Base-by-base conservation (phyloP, 1,140 invertebrate genomes). In the Papilio aristodemus region DNA sequence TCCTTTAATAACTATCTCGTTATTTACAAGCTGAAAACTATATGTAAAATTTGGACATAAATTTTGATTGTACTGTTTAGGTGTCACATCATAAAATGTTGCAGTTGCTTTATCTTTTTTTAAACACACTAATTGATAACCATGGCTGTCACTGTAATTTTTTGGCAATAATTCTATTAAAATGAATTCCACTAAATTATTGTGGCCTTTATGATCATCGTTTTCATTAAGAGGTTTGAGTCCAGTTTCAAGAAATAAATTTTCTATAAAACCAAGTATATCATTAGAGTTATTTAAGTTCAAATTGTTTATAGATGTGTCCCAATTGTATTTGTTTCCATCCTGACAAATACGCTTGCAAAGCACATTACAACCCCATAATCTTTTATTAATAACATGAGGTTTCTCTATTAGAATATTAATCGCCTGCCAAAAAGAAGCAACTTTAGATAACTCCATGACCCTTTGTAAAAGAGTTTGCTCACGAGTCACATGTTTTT, bases 361-460 rank as follows among this genome's bases (percentile, higher is more conserved):
- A 68, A 82, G 73, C 27, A 80, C 60, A 71, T 82, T 88, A 62
- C 71, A 77, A 13, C 87, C 87, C 89, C 89, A 91, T 71, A 89
- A 72, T 46, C 85, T 81, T 72, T 87, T 89, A 66, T 89, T 91
- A 17, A 89, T 74, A 66, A 91, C 81, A 75, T 91, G 85, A 41
- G 86, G 85, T 74, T 89, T 89, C n/a, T 64, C 81, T 62, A 85
- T 71, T 50, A 89, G 75, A 54, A 91, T 85, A 72, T 84, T 71
- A 39, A 86, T 60, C 6, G 85, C 74, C 5, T 83, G 39, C 81
- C 84, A 89, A 74, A 89, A 90, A 13, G 68, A 54, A 54, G 22
- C 19, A 10, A 13, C 46, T 22, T 54, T 54, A 25, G 46, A 19
- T 0, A 19, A 10, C 4, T 25, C 19, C 46, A 54, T 54, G 9